Percentiles rank a stretch among this genome's conserved stretches.
phyloP scores from a whole-genome alignment of 2,888 invertebrate genomes.

The Acanthoscelides obtectus region DNA sequence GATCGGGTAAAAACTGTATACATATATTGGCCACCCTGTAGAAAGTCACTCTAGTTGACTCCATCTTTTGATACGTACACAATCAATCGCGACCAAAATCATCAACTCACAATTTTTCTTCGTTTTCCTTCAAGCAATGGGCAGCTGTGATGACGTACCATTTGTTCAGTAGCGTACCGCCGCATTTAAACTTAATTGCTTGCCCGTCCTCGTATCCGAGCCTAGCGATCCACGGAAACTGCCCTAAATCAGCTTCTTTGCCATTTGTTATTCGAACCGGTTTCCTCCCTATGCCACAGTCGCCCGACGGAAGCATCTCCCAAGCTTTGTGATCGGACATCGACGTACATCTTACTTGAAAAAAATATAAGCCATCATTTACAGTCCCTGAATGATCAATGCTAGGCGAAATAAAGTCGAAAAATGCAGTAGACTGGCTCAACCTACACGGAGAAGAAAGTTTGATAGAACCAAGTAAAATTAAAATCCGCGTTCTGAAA shows the following conservation, averaged over 20 bases:
- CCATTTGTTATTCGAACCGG: constrained; percentile 58
- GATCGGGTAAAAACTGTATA: no score
- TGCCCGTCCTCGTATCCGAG: constrained; percentile 49
- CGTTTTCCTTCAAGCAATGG: constrained; percentile 32
- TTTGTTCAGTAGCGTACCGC: constrained; percentile 43
- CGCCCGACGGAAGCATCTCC: not conserved
- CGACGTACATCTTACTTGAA: not conserved
- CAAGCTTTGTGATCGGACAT: not conserved
- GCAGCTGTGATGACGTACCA: constrained; percentile 46
- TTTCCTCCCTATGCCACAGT: not conserved
- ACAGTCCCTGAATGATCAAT: no score
- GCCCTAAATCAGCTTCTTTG: constrained; percentile 53
- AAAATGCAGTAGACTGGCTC: no score
- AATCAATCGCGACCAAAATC: not conserved
- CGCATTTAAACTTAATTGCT: constrained; percentile 33
- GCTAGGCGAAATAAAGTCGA: no score
- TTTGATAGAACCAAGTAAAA: no score
- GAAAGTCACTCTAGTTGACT: no score
- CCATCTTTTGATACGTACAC: no score
- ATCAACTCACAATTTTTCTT: constrained; percentile 11
- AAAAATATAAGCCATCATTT: no score
- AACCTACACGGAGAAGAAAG: no score
- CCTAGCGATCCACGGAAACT: constrained; percentile 61
- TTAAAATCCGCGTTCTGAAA: no score
- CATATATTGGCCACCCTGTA: no score